phyloP scores from a whole-genome alignment of 2,113 vertebrate genomes.

The Takifugu flavidus region DNA sequence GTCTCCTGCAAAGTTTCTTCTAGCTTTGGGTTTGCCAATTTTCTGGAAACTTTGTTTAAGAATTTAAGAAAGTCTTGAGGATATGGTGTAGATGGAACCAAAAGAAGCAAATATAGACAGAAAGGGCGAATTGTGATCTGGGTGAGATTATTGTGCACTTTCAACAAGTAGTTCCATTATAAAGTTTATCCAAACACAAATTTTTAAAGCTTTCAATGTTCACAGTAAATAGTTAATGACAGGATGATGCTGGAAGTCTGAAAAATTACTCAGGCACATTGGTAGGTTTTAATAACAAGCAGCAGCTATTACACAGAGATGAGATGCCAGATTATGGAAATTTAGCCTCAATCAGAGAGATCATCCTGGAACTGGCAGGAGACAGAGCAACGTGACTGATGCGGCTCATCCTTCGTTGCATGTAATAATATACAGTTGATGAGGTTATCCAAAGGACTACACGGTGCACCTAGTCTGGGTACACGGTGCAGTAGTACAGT shows the following conservation, averaged over 20 bases:
- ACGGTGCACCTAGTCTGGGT: background rate
- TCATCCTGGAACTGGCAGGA: background rate
- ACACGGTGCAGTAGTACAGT: no score
- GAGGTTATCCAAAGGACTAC: slow-evolving; percentile 37
- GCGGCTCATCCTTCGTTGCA: slow-evolving; percentile 9
- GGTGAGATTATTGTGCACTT: slow-evolving; percentile 65
- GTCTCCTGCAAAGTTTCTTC: background rate
- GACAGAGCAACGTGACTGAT: slow-evolving; percentile 34
- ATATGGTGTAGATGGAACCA: slow-evolving; percentile 15
- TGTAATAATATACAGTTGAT: slow-evolving; percentile 41
- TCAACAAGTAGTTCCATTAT: slow-evolving; percentile 64
- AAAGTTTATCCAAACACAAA: slow-evolving; percentile 44
- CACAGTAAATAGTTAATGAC: slow-evolving; percentile 60
- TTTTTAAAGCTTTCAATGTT: slow-evolving; percentile 64
- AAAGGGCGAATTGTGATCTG: slow-evolving; percentile 47
- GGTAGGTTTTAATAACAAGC: slow-evolving; percentile 40
- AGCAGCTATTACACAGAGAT: slow-evolving; percentile 30
- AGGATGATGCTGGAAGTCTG: slow-evolving; percentile 56
- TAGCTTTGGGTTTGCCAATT: slow-evolving; percentile 13
- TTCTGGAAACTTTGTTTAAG: background rate
- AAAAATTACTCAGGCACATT: slow-evolving; percentile 49
- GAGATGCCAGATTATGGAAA: slow-evolving; percentile 13
- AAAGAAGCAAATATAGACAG: slow-evolving; percentile 10
- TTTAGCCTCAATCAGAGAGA: no score
- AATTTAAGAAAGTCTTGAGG: slow-evolving; percentile 1